Conservation (phyloP, 1,140 invertebrate genomes). For the Phenacoccus solenopsis region DNA sequence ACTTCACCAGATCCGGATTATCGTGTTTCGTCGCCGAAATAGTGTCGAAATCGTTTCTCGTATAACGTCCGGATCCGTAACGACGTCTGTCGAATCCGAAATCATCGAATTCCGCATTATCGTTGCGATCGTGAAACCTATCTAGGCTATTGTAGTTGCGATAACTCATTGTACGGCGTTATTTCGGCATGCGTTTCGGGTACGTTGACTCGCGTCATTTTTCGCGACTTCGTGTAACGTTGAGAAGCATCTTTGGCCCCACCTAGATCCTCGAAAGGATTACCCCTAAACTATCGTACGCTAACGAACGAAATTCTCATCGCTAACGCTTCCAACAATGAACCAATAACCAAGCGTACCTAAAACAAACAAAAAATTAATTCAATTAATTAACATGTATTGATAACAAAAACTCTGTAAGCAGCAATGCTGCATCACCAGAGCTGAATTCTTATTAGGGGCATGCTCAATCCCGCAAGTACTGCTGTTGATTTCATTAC, state of each 20-base stretch:
- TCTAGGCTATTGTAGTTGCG: conserved; percentile 10
- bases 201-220: neutral
- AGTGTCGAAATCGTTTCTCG: neutral
- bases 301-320: neutral
- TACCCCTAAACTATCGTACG: no score
- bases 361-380: neutral
- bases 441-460: no score
- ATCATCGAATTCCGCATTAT: neutral
- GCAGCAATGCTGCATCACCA: no score
- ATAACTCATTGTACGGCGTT: neutral
- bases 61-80: neutral
- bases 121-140: neutral
- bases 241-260: no score
- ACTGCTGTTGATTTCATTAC: no score
- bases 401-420: no score
- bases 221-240: neutral
- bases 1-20: conserved; percentile 12
- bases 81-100: conserved; percentile 6
- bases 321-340: neutral
- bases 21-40: neutral
- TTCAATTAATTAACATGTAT: neutral
- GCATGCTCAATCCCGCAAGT: no score
- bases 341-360: neutral
- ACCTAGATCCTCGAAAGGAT: no score
- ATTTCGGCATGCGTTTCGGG: neutral